Conservation (phyloP, 2,797 vertebrate species). For the Gallinago solitaria region DNA sequence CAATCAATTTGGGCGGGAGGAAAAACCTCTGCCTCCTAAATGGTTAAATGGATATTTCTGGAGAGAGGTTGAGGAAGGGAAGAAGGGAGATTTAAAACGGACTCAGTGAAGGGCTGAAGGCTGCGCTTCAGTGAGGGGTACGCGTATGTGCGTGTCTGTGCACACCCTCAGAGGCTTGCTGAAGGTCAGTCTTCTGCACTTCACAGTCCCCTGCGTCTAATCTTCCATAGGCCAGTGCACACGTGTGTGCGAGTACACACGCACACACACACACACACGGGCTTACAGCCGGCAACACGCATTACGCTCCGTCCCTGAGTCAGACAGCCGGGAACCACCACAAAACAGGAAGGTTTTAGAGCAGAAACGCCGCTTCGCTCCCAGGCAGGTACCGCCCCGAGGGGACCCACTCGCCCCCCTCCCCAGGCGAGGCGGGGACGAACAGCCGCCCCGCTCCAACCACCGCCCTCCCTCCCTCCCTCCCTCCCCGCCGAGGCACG, state of each 20-base stretch:
- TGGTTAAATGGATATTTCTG: fast-evolving
- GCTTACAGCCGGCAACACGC: not conserved
- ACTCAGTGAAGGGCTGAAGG: not conserved
- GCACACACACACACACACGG: not conserved
- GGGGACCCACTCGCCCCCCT: fast-evolving
- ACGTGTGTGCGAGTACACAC: not conserved
- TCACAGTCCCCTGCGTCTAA: not conserved
- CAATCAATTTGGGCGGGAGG: not conserved
- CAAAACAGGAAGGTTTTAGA: fast-evolving
- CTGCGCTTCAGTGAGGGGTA: fast-evolving
- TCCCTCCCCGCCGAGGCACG: not conserved
- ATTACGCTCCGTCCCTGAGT: fast-evolving
- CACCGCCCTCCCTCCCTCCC: too few relatives aligned
- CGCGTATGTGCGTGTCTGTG: too few relatives aligned
- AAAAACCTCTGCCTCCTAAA: not conserved
- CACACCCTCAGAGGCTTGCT: too few relatives aligned
- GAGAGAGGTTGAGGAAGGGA: not conserved
- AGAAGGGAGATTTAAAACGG: fast-evolving
- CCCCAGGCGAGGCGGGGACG: not conserved
- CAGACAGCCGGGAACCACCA: fast-evolving
- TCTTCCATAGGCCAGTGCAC: not conserved
- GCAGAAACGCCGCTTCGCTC: not conserved
- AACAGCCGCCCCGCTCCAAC: not conserved
- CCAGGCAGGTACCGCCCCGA: fast-evolving
- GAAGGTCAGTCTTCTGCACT: not conserved